phyloP scores from a whole-genome alignment of 2,113 vertebrate species.

The Prietella phreatophila region DNA sequence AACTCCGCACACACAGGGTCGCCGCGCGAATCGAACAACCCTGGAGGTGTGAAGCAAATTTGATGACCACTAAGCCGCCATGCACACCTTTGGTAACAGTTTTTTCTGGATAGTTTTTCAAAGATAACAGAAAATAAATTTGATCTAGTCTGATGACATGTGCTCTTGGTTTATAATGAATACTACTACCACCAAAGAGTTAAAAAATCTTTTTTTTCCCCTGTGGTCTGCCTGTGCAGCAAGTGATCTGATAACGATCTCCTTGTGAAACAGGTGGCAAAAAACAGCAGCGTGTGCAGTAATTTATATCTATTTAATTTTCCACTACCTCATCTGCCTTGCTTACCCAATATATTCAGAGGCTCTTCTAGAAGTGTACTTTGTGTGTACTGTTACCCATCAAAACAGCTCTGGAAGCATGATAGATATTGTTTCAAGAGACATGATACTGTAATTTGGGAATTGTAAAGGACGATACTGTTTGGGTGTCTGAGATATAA shows the following conservation, averaged over 20 bases:
- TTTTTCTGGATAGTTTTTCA: not conserved
- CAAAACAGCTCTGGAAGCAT: constrained; percentile 10
- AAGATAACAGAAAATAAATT: not conserved
- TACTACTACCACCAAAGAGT: too few species aligned
- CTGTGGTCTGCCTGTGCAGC: not conserved
- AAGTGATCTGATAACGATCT: not conserved
- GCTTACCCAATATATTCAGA: not conserved
- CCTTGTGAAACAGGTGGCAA: constrained; percentile 3
- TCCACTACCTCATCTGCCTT: constrained; percentile 31
- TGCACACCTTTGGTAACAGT: not conserved
- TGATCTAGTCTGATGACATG: not conserved
- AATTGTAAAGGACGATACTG: constrained; percentile 4
- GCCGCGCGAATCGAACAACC: too few species aligned
- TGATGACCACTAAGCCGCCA: too few species aligned
- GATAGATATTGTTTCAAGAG: constrained; percentile 10
- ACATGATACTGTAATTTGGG: constrained; percentile 24
- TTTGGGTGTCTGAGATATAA: constrained; percentile 31
- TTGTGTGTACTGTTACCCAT: constrained; percentile 19
- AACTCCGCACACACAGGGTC: too few species aligned
- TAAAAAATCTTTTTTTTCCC: not conserved
- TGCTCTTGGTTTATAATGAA: not conserved
- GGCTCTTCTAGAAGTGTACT: not conserved
- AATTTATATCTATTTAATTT: constrained; percentile 33
- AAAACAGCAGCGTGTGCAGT: constrained; percentile 11
- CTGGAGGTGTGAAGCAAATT: too few species aligned